A percentile compares a stretch with the other conserved stretches of the same genome.
Conservation (phyloP, 2,888 invertebrate genomes). For the Aromia moschata region DNA sequence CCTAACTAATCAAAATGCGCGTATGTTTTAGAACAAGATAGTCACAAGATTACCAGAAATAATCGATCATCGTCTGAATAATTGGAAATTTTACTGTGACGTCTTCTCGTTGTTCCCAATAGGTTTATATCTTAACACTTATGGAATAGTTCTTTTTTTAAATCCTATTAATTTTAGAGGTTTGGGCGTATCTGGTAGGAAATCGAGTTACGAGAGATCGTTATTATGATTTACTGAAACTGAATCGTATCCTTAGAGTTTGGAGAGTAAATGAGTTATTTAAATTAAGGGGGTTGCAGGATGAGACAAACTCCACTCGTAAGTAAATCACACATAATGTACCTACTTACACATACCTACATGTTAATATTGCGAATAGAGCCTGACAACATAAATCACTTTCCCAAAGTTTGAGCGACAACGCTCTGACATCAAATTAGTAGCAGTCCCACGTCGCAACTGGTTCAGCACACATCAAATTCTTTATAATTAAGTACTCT, state of each 20-base stretch:
- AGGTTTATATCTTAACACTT: conserved; percentile 14
- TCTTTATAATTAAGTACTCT: no score
- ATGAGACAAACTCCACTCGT: no score
- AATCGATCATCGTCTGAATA: conserved; percentile 62
- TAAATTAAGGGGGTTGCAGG: no score
- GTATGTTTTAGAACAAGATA: conserved; percentile 62
- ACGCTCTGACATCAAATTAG: no score
- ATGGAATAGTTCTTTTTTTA: background rate
- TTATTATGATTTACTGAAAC: conserved; percentile 65
- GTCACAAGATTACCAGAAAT: conserved; percentile 58
- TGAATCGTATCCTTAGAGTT: conserved; percentile 66
- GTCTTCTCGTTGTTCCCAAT: conserved; percentile 46
- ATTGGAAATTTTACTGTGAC: conserved; percentile 66
- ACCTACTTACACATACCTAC: no score
- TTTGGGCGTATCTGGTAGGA: conserved; percentile 26
- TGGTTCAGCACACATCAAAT: no score
- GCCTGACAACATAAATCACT: no score
- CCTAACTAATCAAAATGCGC: no score
- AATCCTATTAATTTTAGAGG: conserved; percentile 24
- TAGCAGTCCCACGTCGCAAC: no score
- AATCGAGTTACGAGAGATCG: conserved; percentile 46
- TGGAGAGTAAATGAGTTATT: conserved; percentile 66
- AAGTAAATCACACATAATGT: no score
- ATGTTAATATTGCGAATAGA: no score
- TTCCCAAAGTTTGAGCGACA: no score